Base-by-base conservation (phyloP, 2,797 vertebrate genomes). In the Coregonus sp. region DNA sequence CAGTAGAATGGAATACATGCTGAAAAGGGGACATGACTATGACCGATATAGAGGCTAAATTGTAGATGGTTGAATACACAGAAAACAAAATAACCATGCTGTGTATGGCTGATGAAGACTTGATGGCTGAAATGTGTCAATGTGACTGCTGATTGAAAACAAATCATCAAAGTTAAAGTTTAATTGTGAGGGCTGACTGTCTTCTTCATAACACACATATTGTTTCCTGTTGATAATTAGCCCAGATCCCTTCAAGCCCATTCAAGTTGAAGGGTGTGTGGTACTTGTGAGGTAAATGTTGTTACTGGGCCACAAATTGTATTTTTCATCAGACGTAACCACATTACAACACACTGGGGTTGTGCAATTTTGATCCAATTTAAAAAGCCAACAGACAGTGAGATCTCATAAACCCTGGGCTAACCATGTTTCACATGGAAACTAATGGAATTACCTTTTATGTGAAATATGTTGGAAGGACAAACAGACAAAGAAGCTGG, bases 341-440 rank as follows among this genome's bases (percentile, higher is more conserved):
- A 4, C 11, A 65, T 65, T 12, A 47, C 7, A 35, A 37, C 14
- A 15, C 6, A 18, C 2, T 69, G 33, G 67, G 2, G 1, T 18
- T 40, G 18, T 37, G 67, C 67, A 69, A 40, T 69, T 69, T 68
- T 35, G 29, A 35, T 67, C 29, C 29, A 67, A 67, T 37, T 67
- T 31, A 7, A 29, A 67, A 29, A 67, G 31, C 66, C 29, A 67
- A 14, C 11, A 33, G 29, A 16, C 31, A 33, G 25, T 7, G 5
- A 20, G 61, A 65, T 31, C 25, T 65, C n/a, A 20, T 59, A 16
- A 59, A 7, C 16, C 15, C n/a, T 59, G 16, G 25, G 14, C 61
- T 29, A 31, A 31, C 25, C n/a, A 65, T 65, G 25, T 65, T 65
- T 65, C 61, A 65, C 25, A 25, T 20, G 25, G 7, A 63, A 63